These are phyloP conservation scores for Pluvianellus socialis DNA, from an alignment of 2,113 vertebrate genomes.

Conservation along the genomic window DNA sequence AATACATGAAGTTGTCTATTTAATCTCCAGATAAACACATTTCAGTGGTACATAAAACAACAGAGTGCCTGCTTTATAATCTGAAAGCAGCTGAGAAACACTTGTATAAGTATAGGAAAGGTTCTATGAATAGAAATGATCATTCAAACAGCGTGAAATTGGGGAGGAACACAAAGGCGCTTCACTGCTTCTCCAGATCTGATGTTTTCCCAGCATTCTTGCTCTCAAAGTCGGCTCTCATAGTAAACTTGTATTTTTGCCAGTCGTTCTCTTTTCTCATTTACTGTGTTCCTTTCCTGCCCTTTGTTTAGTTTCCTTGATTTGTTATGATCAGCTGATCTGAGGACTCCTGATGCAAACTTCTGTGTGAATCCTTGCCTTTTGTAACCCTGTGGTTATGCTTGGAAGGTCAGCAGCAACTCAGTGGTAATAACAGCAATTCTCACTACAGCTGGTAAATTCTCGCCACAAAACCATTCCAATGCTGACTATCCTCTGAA, in stretches of 20 bases:
- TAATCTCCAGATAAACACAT: constrained; percentile 52
- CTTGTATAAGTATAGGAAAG: neutral
- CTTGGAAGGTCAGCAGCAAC: constrained; percentile 44
- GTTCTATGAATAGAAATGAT: neutral
- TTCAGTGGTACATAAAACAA: constrained; percentile 23
- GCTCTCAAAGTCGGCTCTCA: neutral
- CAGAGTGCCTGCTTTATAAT: constrained; percentile 1
- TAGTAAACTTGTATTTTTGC: neutral
- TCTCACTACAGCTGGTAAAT: constrained; percentile 48
- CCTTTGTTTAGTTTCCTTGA: neutral
- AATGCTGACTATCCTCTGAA: constrained; percentile 6
- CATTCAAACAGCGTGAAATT: neutral
- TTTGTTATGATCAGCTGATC: neutral
- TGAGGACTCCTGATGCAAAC: neutral
- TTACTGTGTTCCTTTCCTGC: neutral
- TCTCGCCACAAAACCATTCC: constrained; percentile 17
- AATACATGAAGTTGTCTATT: constrained; percentile 47
- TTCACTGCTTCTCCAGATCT: neutral
- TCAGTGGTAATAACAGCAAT: neutral
- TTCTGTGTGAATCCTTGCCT: neutral
- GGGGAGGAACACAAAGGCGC: neutral
- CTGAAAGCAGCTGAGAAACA: constrained; percentile 9
- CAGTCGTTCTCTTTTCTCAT: neutral
- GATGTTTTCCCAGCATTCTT: neutral
- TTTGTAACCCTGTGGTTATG: neutral